These are phyloP conservation scores for Epinotia brunnichana DNA, from an alignment of 2,888 invertebrate species.

Conservation along the genomic window DNA sequence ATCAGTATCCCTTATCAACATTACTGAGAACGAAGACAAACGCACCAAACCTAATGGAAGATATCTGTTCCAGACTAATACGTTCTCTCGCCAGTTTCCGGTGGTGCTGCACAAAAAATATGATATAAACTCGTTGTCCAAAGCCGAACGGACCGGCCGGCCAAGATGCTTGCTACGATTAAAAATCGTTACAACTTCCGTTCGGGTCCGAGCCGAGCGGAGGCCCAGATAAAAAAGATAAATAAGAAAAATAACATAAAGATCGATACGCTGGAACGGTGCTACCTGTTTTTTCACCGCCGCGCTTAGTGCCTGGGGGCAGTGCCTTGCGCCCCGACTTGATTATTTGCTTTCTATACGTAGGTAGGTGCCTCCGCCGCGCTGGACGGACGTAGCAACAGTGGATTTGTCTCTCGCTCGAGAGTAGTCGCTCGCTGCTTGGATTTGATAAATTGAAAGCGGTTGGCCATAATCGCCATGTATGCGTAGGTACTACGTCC, in stretches of 20 bases:
- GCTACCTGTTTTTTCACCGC: constrained; percentile 80
- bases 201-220: constrained; percentile 73
- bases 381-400: constrained; percentile 19
- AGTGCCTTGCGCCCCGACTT: constrained; percentile 55
- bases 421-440: constrained; percentile 5
- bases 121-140: constrained; percentile 72
- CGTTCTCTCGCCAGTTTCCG: constrained; percentile 77
- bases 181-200: constrained; percentile 84
- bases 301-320: constrained; percentile 66
- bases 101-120: constrained; percentile 81
- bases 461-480: constrained; percentile 13
- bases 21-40: constrained; percentile 71
- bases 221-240: constrained; percentile 80
- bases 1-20: constrained; percentile 73
- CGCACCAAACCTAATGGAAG: constrained; percentile 75
- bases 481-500: constrained; percentile 2
- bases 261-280: constrained; percentile 80
- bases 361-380: constrained; percentile 19
- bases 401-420: constrained; percentile 13
- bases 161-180: constrained; percentile 81
- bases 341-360: constrained; percentile 47
- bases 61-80: constrained; percentile 78
- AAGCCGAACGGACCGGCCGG: constrained; percentile 71
- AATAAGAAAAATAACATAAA: constrained; percentile 81
- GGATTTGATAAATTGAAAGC: constrained; percentile 31